Conservation (phyloP, 2,113 vertebrate species). For the Hemiprocne comata region DNA sequence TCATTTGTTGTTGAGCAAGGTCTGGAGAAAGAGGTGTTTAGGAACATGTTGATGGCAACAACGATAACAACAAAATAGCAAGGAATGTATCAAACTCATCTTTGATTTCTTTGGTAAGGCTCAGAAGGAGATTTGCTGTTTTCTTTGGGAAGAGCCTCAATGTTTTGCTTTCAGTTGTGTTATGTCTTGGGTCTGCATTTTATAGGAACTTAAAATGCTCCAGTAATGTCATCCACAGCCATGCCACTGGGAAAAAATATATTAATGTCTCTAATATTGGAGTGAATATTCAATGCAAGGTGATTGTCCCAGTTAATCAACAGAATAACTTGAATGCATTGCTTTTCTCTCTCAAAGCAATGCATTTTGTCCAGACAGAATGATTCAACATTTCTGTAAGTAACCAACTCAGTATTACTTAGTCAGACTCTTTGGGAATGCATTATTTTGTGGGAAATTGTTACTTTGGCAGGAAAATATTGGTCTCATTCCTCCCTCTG, state of each 20-base stretch:
- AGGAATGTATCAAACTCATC: not conserved
- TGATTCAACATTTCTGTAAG: not conserved
- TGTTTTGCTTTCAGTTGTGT: not conserved
- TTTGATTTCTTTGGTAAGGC: not conserved
- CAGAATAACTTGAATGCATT: not conserved
- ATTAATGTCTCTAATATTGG: not conserved
- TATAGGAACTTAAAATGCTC: not conserved
- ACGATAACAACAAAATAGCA: not conserved
- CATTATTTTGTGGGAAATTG: not conserved
- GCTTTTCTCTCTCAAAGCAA: not conserved
- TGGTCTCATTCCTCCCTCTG: not conserved
- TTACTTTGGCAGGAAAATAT: not conserved
- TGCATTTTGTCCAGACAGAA: not conserved
- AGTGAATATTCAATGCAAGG: not conserved
- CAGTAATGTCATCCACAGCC: not conserved
- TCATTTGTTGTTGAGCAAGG: not conserved
- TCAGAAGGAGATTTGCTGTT: not conserved
- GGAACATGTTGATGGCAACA: not conserved
- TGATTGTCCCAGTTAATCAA: not conserved
- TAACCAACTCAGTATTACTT: not conserved
- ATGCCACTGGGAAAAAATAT: not conserved
- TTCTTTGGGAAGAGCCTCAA: not conserved
- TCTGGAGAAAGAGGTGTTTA: not conserved
- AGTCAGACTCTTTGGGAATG: not conserved
- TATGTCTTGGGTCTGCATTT: not conserved